phyloP scores from a whole-genome alignment of 2,797 vertebrate species.

The Rhynchonycteris naso region DNA sequence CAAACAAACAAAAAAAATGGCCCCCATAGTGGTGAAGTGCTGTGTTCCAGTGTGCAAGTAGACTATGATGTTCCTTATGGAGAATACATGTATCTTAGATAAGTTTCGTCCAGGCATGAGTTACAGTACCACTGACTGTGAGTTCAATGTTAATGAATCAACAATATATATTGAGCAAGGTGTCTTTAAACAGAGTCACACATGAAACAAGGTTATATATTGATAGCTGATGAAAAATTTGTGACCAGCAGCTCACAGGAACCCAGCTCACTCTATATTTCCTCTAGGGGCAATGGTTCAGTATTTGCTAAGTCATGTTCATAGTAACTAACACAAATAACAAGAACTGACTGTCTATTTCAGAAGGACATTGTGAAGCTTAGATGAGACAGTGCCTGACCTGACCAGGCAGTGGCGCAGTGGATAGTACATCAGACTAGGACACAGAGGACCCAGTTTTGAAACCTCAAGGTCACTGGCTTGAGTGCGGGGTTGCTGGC shows the following conservation, averaged over 20 bases:
- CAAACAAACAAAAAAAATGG: no score
- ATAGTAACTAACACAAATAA: background rate
- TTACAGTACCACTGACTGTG: background rate
- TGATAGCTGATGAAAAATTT: background rate
- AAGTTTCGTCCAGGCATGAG: background rate
- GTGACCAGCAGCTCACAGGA: background rate
- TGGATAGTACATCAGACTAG: no score
- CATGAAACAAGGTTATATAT: background rate
- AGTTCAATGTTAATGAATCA: background rate
- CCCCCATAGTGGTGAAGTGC: background rate
- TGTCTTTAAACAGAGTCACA: conserved; percentile 23
- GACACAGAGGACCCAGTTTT: no score
- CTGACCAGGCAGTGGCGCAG: no score
- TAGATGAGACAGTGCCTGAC: background rate
- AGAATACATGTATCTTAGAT: background rate
- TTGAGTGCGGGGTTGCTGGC: no score
- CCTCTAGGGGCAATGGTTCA: background rate
- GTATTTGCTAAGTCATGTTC: background rate
- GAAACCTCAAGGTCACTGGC: no score
- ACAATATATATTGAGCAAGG: background rate
- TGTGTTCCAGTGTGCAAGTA: background rate
- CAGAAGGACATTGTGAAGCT: background rate
- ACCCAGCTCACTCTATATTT: background rate
- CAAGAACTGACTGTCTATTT: background rate
- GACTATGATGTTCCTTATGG: background rate